Base-by-base conservation (phyloP, 2,888 invertebrate species). In the Tethea ocularis region DNA sequence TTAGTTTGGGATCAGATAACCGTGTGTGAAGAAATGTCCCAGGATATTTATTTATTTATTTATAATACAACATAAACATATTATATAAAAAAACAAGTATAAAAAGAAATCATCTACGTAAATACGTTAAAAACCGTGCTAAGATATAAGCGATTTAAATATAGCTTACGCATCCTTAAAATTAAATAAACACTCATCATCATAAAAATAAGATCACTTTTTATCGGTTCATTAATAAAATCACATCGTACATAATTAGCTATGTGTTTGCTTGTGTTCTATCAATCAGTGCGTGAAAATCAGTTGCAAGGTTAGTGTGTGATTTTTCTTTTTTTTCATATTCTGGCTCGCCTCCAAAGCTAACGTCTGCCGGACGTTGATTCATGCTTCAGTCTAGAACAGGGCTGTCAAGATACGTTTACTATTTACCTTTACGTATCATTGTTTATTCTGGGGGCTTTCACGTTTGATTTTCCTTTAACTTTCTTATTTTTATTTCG, bases 341-440 rank as follows among this genome's bases (percentile, higher is more conserved):
- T 63, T 59, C 74, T 88, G 88, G 88, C 86, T 61, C 56, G 26
- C 41, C 59, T 79, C 88, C 89, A 88, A 82, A 60, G 58, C 62
- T 71, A 81, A 74, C 71, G 74, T 75, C 72, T 73, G 67, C 70
- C 74, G 74, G 77, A 72, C 83, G 82, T 82, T 86, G 86, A 87
- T 85, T 86, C 86, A 86, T 75, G 63, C 65, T 58, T 26, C 51
- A 66, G 66, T 67, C 66, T 72, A 64, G 62, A 68, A 62, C 62
- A 64, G 65, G 69, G 67, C 22, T 54, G 54, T 54, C 33, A 33
- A 20, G 54, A 33, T 33, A 20, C 46, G 20, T 20, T 46, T 20
- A 46, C 46, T 46, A 46, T 46, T 46, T 46, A 46, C 20, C 20
- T 7, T 46, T 46, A 20, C 20, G 46, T 46, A 46, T 46, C 46